Conservation (phyloP, 2,888 invertebrate genomes). For the Podabrus alpinus region DNA sequence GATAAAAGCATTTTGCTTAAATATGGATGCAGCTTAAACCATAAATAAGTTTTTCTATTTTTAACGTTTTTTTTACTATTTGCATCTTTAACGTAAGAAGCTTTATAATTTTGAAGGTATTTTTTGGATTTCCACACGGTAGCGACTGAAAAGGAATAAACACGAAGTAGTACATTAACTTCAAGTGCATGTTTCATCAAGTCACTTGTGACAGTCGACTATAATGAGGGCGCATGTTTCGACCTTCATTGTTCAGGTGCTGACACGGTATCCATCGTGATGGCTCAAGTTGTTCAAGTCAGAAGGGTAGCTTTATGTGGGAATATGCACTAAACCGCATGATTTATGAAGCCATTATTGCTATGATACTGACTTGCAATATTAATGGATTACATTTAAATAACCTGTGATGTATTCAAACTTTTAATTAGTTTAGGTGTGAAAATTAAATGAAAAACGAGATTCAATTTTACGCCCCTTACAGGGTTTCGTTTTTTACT, state of each 20-base stretch:
- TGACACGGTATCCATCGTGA: conserved; percentile 38
- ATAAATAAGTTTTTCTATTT: background rate
- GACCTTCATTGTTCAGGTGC: conserved; percentile 39
- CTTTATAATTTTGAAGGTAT: background rate
- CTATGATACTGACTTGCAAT: conserved; percentile 10
- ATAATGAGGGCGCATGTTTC: conserved; percentile 41
- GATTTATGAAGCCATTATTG: conserved; percentile 39
- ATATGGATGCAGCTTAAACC: background rate
- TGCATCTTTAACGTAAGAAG: background rate
- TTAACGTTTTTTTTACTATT: background rate
- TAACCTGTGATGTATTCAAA: background rate
- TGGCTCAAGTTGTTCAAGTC: conserved; percentile 32
- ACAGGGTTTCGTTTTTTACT: background rate
- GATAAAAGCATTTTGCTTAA: background rate
- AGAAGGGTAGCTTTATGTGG: conserved; percentile 40
- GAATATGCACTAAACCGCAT: conserved; percentile 39
- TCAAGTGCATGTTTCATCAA: conserved; percentile 37
- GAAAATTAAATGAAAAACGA: background rate
- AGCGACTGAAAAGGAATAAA: background rate
- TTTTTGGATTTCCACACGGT: background rate
- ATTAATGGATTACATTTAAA: conserved; percentile 5
- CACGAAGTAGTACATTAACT: conserved; percentile 34
- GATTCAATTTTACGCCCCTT: background rate
- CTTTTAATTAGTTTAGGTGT: background rate
- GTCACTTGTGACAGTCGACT: conserved; percentile 35